Base-by-base conservation (phyloP, 2,888 invertebrate species). In the Galerucella nymphaeae region DNA sequence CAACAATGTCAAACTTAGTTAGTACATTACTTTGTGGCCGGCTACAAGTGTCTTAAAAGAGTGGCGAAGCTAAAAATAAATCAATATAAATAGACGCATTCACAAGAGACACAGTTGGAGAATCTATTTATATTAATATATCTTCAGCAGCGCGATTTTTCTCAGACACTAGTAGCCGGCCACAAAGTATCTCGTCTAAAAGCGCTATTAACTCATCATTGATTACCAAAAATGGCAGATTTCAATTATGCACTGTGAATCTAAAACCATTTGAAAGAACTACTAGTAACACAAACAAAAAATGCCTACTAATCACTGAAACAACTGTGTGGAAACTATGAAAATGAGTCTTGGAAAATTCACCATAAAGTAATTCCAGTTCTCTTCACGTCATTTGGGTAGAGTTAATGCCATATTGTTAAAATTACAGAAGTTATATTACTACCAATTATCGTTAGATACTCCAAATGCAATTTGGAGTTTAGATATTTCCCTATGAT, bases 391-490 rank as follows among this genome's bases (percentile, higher is more conserved):
- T 57, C 68, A 68, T 74, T 74, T 64, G 65, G 23, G 42, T 41
- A 48, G 64, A 71, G 72, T 73, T 76, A 75, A 76, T 75, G 70
- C 71, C 70, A 73, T 73, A 75, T 77, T 75, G 75, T 72, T 73
- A 72, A 74, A 77, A 73, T 73, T 72, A 66, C 65, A 61, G 68
- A 76, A 73, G 68, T 76, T 75, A 76, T 75, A 77, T 74, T 74
- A 73, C 73, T 61, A 66, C 74, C 77, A 77, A 77, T 76, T 77
- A 77, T 75, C 68, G 71, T 75, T 66, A 70, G 73, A 72, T 70
- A 75, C 70, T 73, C 70, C 71, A 57, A 76, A 77, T 73, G 75
- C 74, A 76, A 77, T 76, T 76, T 73, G 67, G 76, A 75, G 71
- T 77, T 76, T 77, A 76, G 76, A 75, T 76, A 77, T 69, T 53